Conservation (phyloP, 2,888 invertebrate genomes). For the Ennomos fuscantarius region DNA sequence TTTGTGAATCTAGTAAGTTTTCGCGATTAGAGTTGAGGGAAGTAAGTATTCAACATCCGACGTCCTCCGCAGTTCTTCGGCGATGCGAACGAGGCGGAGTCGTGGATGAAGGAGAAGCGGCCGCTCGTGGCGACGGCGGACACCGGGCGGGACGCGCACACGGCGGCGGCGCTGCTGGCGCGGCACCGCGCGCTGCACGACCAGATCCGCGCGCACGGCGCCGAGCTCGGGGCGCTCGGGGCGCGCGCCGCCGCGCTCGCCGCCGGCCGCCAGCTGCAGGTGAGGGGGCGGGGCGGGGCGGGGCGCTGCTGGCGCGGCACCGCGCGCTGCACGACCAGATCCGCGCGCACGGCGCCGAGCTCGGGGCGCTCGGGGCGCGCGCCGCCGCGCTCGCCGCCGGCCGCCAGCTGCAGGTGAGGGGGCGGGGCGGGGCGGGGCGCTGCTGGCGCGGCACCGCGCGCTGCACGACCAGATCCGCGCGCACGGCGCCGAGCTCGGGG, state of each 20-base stretch:
- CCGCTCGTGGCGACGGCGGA: conserved; percentile 95
- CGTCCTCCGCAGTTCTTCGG: conserved; percentile 90
- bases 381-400: no score
- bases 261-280: conserved; percentile 89
- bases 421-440: no score
- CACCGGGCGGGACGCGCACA: conserved; percentile 96
- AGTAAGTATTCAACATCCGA: no score
- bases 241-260: conserved; percentile 91
- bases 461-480: conserved; percentile 95
- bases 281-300: no score
- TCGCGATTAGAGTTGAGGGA: no score
- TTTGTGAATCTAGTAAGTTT: no score
- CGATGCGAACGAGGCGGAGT: conserved; percentile 98
- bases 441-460: conserved; percentile 94
- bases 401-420: conserved; percentile 6
- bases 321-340: conserved; percentile 39
- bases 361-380: no score
- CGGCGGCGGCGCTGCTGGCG: conserved; percentile 94
- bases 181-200: conserved; percentile 95
- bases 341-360: no score
- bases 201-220: conserved; percentile 94
- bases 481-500: conserved; percentile 70
- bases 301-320: no score
- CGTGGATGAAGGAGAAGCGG: conserved; percentile 98
- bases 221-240: conserved; percentile 93